Evolutionary conservation across 1,140 invertebrate genomes (phyloP), one percentile per base, ranked within the genome.

Genomic region (Frieseomelitta varia): DNA sequence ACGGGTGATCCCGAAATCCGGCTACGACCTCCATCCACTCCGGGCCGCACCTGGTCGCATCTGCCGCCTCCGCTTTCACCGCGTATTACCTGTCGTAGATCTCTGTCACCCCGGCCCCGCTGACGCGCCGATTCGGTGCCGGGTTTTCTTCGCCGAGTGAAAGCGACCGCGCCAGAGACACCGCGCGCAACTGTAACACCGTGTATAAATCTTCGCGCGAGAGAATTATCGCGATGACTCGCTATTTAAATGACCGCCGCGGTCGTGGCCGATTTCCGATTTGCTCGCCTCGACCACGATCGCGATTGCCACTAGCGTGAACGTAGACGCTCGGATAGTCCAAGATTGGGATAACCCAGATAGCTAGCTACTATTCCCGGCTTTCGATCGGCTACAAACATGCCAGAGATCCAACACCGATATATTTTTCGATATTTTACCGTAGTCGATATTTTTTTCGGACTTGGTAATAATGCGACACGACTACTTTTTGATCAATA

Each of bases 1-100:
- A 27, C 85, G 87, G 90, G 83, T 88, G 85, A 91, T 84, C 65
- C 86, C 69, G 73, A 87, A 90, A 85, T 86, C 77, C 73, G n/a
- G 58, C 81, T 34, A 6, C 74, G 55, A 21, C 21, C 56, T 39
- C 24, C 6, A 53, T 30, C 15, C 10, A 10, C 4, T 3, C 30
- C 51, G 51, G 10, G n/a, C 34, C 56, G 74, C 80, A 63, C 63
- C 67, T 71, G 65, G 39, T 14, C 74, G 34, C 80, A 63, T 72
- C 67, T 71, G 65, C 56, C 80, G 10, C 79, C 73, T 67, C 58
- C 65, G 77, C 82, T 84, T 84, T 84, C 82, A 73, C 69, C 55
- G 68, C 10, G n/a, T 27, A 30, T 19, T 21, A 11, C 68, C 24
- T 15, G 56, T 55, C 56, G 55, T 58, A 82, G 73, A 77, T 82